phyloP scores from a whole-genome alignment of 2,888 invertebrate genomes.

The Petrolisthes manimaculis region DNA sequence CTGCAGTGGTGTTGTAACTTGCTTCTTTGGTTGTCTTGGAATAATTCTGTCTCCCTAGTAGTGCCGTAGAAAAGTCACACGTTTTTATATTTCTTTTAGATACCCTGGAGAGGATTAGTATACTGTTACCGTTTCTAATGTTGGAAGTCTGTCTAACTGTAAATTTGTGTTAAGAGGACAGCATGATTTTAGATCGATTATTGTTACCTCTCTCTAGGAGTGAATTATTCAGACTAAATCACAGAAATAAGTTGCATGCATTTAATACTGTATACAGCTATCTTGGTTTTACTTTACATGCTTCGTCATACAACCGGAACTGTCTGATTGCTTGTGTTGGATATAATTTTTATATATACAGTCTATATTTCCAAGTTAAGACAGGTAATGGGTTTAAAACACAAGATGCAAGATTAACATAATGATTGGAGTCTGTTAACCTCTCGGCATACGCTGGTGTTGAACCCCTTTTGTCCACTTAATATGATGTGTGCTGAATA shows the following conservation, averaged over 20 bases:
- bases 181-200: no score
- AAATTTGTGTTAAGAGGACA: not conserved
- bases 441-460: slow-evolving; percentile 36
- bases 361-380: slow-evolving; percentile 23
- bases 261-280: no score
- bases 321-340: not conserved
- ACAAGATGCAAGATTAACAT: slow-evolving; percentile 16
- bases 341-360: not conserved
- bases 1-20: not conserved
- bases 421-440: not conserved
- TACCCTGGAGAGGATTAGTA: not conserved
- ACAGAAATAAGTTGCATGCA: no score
- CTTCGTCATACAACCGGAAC: no score
- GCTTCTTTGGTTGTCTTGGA: not conserved
- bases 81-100: not conserved
- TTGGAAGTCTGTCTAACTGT: not conserved
- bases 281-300: not conserved
- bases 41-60: not conserved
- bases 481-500: slow-evolving; percentile 53
- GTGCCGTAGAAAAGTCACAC: not conserved
- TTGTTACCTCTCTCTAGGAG: no score
- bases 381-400: slow-evolving; percentile 27
- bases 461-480: slow-evolving; percentile 44
- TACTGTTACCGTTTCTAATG: not conserved
- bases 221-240: no score